Evolutionary conservation across 2,888 invertebrate species (phyloP).

Genomic region (Lissocephala sabroskyi): DNA sequence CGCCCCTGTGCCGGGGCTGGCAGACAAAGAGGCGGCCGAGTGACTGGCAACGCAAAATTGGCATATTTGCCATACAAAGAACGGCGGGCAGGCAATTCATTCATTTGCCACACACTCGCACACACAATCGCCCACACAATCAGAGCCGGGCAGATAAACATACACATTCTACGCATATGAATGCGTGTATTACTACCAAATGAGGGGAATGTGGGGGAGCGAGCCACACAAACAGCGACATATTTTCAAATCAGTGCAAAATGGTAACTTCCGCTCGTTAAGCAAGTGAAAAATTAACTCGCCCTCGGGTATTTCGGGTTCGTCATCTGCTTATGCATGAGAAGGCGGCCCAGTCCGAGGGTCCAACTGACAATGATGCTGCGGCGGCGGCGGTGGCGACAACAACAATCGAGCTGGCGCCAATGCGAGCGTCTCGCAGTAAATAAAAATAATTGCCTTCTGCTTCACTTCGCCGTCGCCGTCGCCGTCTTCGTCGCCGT

Average conservation of each 20-base stretch:
- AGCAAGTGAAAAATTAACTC: constrained; percentile 71
- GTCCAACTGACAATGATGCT: constrained; percentile 53
- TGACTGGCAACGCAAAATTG: constrained; percentile 39
- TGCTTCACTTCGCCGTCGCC: constrained; percentile 51
- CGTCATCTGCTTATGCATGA: constrained; percentile 57
- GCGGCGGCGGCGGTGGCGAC: constrained; percentile 29
- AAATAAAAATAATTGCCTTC: constrained; percentile 71
- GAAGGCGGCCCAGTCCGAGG: background rate
- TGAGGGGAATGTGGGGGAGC: constrained; percentile 21
- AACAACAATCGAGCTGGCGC: constrained; percentile 66
- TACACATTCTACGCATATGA: constrained; percentile 41
- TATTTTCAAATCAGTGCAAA: constrained; percentile 69
- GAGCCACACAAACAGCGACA: constrained; percentile 52
- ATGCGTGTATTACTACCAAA: constrained; percentile 57
- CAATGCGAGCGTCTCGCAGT: constrained; percentile 68
- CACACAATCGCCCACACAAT: constrained; percentile 2
- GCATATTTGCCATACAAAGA: constrained; percentile 53
- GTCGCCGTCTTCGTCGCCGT: constrained; percentile 5
- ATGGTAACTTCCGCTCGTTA: constrained; percentile 70
- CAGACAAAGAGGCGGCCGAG: constrained; percentile 22
- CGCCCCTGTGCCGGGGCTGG: constrained; percentile 24
- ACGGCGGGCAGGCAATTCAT: constrained; percentile 58
- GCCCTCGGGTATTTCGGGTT: constrained; percentile 27
- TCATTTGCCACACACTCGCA: constrained; percentile 44
- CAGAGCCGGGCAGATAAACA: constrained; percentile 15